Conservation (phyloP, 1,140 invertebrate genomes). For the Drosophila tristis region DNA sequence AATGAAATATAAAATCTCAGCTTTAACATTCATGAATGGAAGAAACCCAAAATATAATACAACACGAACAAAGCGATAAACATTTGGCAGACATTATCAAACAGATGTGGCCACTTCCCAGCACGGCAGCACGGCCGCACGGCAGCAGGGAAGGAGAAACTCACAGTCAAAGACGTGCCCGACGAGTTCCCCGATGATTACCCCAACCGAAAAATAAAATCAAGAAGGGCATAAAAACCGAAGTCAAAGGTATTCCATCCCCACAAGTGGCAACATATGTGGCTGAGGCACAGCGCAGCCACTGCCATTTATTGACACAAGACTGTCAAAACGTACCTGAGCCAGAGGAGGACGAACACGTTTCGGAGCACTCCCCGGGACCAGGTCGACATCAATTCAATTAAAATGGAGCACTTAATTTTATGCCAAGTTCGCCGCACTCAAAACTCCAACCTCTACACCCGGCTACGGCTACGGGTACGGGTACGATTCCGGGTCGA, state of each 20-base stretch:
- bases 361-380: slow-evolving; percentile 15
- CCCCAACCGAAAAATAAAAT: slow-evolving; percentile 33
- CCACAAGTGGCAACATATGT: slow-evolving; percentile 69
- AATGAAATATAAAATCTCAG: slow-evolving; percentile 30
- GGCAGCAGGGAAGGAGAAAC: slow-evolving; percentile 20
- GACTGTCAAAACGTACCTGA: slow-evolving; percentile 53
- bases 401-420: slow-evolving; percentile 80
- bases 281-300: slow-evolving; percentile 29
- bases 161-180: slow-evolving; percentile 45
- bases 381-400: slow-evolving; percentile 68
- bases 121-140: not conserved
- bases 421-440: slow-evolving; percentile 74
- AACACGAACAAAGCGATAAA: slow-evolving; percentile 51
- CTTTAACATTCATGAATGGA: slow-evolving; percentile 41
- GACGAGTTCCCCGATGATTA: slow-evolving; percentile 43
- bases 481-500: slow-evolving; percentile 15
- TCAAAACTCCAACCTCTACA: slow-evolving; percentile 58
- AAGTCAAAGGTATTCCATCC: slow-evolving; percentile 44
- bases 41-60: slow-evolving; percentile 28
- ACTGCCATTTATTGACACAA: slow-evolving; percentile 62
- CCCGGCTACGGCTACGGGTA: not conserved
- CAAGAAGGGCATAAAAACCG: slow-evolving; percentile 35
- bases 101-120: slow-evolving; percentile 40
- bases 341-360: slow-evolving; percentile 1
- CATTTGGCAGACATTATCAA: slow-evolving; percentile 52